Evolutionary conservation across 2,797 vertebrate genomes (phyloP), one percentile per base, ranked within the genome.

Genomic region (Zenarchopterus dispar): DNA sequence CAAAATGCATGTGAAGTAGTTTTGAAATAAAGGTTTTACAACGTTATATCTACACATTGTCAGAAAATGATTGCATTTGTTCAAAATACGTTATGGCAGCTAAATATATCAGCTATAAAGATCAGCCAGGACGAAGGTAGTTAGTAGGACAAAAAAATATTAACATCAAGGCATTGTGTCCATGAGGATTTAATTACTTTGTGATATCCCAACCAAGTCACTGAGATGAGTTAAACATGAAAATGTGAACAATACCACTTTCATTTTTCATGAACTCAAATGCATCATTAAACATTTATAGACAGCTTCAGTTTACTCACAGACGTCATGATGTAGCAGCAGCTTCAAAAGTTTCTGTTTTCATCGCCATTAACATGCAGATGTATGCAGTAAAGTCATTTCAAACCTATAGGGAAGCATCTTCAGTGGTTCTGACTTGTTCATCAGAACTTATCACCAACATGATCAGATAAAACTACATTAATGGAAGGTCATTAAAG

Each of bases 261-360:
- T 77, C 39, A 45, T 61, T 69, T 65, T 56, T 54, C 55, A 26
- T 44, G 21, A 2, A 31, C 24, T 61, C 59, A 53, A 68, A 68
- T 62, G 23, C 57, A 46, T 39, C 67, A 16, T 73, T 70, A 76
- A 49, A 80, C 78, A 82, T 75, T 60, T 54, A 84, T 81, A 61
- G 49, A 45, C 18, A 52, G 31, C 55, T 64, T 46, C 13, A 54
- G 21, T 67, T 52, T 56, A 36, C 54, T 31, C 56, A 64, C n/a
- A 36, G 19, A 10, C 67, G 56, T 39, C 64, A 73, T 73, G 36
- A 3, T 15, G 36, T 39, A 54, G 75, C 21, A 67, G 68, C 54
- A 26, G 17, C 62, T 68, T 70, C 64, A 72, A 68, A 31, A 33
- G 31, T 48, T 52, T 71, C 41, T 13, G 22, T 53, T 61, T 50